Percentiles rank a stretch among this genome's conserved stretches.
phyloP scores from a whole-genome alignment of 2,113 vertebrate species.

The Pluvianellus socialis region DNA sequence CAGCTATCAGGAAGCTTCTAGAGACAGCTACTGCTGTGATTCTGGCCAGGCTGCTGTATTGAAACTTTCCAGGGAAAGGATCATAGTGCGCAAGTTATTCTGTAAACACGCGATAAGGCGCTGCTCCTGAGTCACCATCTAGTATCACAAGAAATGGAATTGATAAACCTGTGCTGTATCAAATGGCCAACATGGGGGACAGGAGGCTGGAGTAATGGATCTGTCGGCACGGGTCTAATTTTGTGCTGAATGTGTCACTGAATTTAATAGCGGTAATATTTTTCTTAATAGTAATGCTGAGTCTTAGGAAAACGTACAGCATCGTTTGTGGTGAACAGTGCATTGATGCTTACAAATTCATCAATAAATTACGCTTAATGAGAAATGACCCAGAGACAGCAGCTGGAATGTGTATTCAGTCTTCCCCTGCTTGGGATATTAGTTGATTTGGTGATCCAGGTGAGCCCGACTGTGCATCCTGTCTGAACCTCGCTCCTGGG shows the following conservation, averaged over 20 bases:
- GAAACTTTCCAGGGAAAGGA: neutral
- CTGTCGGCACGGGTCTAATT: neutral
- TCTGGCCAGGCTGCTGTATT: neutral
- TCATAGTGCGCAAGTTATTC: neutral
- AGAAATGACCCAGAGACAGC: neutral
- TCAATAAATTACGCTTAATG: neutral
- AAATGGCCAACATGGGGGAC: neutral
- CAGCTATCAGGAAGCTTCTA: neutral
- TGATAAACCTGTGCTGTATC: neutral
- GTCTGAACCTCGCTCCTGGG: neutral
- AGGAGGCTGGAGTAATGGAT: neutral
- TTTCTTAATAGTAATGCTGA: neutral
- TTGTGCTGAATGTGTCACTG: neutral
- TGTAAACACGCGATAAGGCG: neutral
- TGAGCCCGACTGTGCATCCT: neutral
- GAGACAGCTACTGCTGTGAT: neutral
- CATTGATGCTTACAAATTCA: neutral
- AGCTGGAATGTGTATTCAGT: neutral
- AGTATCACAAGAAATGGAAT: neutral
- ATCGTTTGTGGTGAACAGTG: neutral
- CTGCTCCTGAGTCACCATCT: neutral
- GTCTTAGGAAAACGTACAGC: neutral
- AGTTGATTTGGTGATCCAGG: neutral
- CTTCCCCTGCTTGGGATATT: neutral
- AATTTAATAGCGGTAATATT: neutral